Evolutionary conservation across 2,888 invertebrate genomes (phyloP).

Genomic region (Podotricha telesiphe): DNA sequence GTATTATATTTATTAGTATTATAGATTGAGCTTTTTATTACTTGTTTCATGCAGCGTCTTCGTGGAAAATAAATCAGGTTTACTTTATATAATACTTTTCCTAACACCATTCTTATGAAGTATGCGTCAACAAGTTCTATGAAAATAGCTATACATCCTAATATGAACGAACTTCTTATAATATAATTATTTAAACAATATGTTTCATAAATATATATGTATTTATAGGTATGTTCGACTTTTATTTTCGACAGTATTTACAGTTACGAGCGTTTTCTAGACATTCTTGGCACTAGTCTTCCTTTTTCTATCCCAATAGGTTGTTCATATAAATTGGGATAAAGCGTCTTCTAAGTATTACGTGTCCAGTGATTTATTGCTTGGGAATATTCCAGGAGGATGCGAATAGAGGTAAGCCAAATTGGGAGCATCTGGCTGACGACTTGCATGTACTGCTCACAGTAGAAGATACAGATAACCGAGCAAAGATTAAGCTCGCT

Average conservation of each 20-base stretch:
- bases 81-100: slow-evolving; percentile 32
- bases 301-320: slow-evolving; percentile 43
- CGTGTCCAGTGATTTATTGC: slow-evolving; percentile 45
- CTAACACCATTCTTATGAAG: slow-evolving; percentile 27
- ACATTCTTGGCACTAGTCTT: slow-evolving; percentile 47
- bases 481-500: slow-evolving; percentile 96
- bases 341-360: slow-evolving; percentile 43
- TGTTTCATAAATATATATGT: slow-evolving; percentile 16
- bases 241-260: slow-evolving; percentile 27
- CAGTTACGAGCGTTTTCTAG: slow-evolving; percentile 39
- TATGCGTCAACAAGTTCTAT: slow-evolving; percentile 37
- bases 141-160: slow-evolving; percentile 32
- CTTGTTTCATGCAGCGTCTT: slow-evolving; percentile 49
- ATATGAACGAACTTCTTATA: not conserved
- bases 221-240: slow-evolving; percentile 17
- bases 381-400: slow-evolving; percentile 91
- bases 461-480: slow-evolving; percentile 98
- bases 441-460: slow-evolving; percentile 99
- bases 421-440: slow-evolving; percentile 99
- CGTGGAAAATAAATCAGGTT: slow-evolving; percentile 44
- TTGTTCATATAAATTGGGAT: slow-evolving; percentile 46
- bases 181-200: not conserved
- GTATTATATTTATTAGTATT: not conserved
- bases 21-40: slow-evolving; percentile 31
- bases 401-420: slow-evolving; percentile 99